These are phyloP conservation scores for Drosophila parvula DNA, from an alignment of 1,140 invertebrate genomes.

Conservation along the genomic window DNA sequence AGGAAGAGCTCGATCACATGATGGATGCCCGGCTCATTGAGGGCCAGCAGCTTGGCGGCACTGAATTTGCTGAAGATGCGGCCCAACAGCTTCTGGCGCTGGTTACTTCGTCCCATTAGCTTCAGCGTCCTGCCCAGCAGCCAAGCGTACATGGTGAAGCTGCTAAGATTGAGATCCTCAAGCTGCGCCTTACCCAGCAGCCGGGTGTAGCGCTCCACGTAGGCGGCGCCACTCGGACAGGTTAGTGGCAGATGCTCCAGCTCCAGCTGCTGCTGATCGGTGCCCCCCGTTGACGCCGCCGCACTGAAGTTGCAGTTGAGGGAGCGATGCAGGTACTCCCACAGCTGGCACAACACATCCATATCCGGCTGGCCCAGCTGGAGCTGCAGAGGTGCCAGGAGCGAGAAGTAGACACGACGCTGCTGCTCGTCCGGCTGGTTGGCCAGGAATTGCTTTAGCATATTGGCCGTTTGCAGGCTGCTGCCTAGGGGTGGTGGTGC, in stretches of 20 bases:
- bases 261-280: slow-evolving; percentile 48
- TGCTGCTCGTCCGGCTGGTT: slow-evolving; percentile 74
- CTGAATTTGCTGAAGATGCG: slow-evolving; percentile 83
- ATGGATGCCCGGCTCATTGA: slow-evolving; percentile 81
- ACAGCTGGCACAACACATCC: slow-evolving; percentile 71
- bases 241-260: slow-evolving; percentile 62
- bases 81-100: slow-evolving; percentile 72
- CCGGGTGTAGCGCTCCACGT: slow-evolving; percentile 67
- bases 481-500: not conserved
- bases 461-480: slow-evolving; percentile 29
- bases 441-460: slow-evolving; percentile 65
- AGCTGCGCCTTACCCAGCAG: slow-evolving; percentile 47
- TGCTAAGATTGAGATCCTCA: slow-evolving; percentile 74
- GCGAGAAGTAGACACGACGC: slow-evolving; percentile 62
- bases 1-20: slow-evolving; percentile 81
- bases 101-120: slow-evolving; percentile 46
- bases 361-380: slow-evolving; percentile 59
- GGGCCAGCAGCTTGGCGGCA: slow-evolving; percentile 70
- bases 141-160: slow-evolving; percentile 71
- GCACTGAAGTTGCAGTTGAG: slow-evolving; percentile 70
- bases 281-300: not conserved
- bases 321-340: slow-evolving; percentile 79
- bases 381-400: slow-evolving; percentile 66
- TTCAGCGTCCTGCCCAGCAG: slow-evolving; percentile 69
- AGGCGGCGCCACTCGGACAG: slow-evolving; percentile 63